Conservation (phyloP, 2,888 invertebrate genomes). For the Noctuana brunneofusca region DNA sequence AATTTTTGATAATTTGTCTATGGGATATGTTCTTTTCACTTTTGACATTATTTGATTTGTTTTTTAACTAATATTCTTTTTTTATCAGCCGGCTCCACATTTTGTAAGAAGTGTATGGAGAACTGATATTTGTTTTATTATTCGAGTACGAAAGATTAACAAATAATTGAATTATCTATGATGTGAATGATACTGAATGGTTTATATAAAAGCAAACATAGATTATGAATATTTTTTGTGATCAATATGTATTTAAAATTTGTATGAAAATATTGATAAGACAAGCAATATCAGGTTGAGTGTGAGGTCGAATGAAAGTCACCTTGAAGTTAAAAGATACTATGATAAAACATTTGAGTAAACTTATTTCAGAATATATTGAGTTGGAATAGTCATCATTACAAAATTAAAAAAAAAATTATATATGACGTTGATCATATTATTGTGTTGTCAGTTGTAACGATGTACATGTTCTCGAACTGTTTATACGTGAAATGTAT, state of each 20-base stretch:
- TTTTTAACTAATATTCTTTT: conserved; percentile 39
- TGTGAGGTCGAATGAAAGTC: conserved; percentile 20
- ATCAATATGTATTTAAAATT: background rate
- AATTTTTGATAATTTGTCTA: background rate
- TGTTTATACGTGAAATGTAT: background rate
- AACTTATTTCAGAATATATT: background rate
- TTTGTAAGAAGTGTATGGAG: conserved; percentile 60
- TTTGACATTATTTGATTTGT: conserved; percentile 1
- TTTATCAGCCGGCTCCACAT: conserved; percentile 75
- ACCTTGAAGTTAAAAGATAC: background rate
- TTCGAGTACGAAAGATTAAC: conserved; percentile 16
- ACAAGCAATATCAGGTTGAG: background rate
- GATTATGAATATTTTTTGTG: background rate
- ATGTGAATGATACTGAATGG: conserved; percentile 20
- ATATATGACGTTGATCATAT: too few relatives aligned
- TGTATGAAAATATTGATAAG: conserved; percentile 4
- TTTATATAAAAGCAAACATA: background rate
- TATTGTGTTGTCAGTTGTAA: too few relatives aligned
- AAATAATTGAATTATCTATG: background rate
- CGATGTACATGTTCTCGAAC: too few relatives aligned
- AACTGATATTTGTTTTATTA: conserved; percentile 45
- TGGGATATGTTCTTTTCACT: background rate
- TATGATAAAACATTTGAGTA: background rate
- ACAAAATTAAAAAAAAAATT: too few relatives aligned
- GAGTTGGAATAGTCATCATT: conserved; percentile 1